These are phyloP conservation scores for Brachyalestes nurse DNA, from an alignment of 2,797 vertebrate genomes.

Conservation along the genomic window DNA sequence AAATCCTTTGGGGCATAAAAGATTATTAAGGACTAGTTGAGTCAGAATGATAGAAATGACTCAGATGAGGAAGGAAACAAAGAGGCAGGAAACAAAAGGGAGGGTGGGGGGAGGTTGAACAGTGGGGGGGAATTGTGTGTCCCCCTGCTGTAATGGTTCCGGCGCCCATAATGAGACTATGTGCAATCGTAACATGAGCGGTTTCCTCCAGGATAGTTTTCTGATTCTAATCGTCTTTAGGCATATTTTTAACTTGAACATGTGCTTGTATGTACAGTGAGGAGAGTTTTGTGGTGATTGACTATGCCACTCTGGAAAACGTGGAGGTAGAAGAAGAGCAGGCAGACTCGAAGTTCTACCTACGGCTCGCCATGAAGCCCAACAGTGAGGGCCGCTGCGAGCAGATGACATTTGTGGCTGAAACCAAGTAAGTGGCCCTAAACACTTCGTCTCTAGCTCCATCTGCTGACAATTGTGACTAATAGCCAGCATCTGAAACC, in stretches of 20 bases:
- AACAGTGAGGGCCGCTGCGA: slow-evolving; percentile 88
- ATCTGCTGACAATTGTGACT: slow-evolving; percentile 44
- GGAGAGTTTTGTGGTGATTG: slow-evolving; percentile 90
- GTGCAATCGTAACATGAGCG: too few relatives aligned
- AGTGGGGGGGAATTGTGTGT: too few relatives aligned
- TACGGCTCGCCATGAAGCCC: slow-evolving; percentile 84
- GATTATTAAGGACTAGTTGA: too few relatives aligned
- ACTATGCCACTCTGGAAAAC: slow-evolving; percentile 88
- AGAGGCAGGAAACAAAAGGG: too few relatives aligned
- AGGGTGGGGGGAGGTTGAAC: too few relatives aligned
- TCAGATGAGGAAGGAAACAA: too few relatives aligned
- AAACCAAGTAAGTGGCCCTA: slow-evolving; percentile 79
- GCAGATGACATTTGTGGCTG: slow-evolving; percentile 80
- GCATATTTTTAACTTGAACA: background rate
- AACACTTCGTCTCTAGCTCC: slow-evolving; percentile 17
- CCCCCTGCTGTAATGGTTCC: too few relatives aligned
- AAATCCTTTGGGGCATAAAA: too few relatives aligned
- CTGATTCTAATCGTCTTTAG: too few relatives aligned
- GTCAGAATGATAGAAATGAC: too few relatives aligned
- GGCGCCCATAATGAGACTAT: too few relatives aligned
- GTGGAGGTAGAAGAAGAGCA: slow-evolving; percentile 80
- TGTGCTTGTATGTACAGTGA: slow-evolving; percentile 75
- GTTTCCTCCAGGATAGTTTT: too few relatives aligned
- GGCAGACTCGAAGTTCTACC: slow-evolving; percentile 70
- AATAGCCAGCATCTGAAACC: background rate